Conservation (phyloP, 2,888 invertebrate genomes). For the Odontothrips loti region DNA sequence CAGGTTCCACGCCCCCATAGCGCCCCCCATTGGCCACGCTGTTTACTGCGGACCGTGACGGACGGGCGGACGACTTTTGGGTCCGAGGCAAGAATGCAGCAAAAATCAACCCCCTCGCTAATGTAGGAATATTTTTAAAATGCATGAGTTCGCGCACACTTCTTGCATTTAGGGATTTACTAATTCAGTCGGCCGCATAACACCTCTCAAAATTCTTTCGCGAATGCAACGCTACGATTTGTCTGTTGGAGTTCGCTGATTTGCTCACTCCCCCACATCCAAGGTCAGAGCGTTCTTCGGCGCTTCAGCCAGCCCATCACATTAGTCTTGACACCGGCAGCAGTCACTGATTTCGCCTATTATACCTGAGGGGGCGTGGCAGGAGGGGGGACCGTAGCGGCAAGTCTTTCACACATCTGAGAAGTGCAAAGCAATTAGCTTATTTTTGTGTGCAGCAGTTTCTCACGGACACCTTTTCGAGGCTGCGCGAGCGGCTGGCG, state of each 20-base stretch:
- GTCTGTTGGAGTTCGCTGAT: no score
- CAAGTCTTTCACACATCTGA: not conserved
- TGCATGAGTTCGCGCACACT: no score
- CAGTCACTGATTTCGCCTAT: not conserved
- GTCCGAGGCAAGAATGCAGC: no score
- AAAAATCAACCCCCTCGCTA: no score
- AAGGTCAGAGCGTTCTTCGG: no score
- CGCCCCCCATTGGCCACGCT: not conserved
- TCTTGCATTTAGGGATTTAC: no score
- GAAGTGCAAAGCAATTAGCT: not conserved
- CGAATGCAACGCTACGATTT: no score
- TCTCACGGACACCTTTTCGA: not conserved
- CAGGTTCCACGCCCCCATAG: not conserved
- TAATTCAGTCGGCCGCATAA: no score
- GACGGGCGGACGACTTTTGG: not conserved
- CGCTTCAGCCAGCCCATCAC: not conserved
- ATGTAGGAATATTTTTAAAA: no score
- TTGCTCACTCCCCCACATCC: no score
- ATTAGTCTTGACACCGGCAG: not conserved
- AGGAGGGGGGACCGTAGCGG: not conserved
- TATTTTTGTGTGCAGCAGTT: conserved; percentile 4
- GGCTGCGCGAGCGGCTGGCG: not conserved
- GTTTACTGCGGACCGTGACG: not conserved
- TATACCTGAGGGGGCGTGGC: not conserved
- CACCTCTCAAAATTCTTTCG: no score